Percentiles rank a stretch among this genome's conserved stretches.
phyloP scores from a whole-genome alignment of 2,113 vertebrate species.

The Mustela nigripes region DNA sequence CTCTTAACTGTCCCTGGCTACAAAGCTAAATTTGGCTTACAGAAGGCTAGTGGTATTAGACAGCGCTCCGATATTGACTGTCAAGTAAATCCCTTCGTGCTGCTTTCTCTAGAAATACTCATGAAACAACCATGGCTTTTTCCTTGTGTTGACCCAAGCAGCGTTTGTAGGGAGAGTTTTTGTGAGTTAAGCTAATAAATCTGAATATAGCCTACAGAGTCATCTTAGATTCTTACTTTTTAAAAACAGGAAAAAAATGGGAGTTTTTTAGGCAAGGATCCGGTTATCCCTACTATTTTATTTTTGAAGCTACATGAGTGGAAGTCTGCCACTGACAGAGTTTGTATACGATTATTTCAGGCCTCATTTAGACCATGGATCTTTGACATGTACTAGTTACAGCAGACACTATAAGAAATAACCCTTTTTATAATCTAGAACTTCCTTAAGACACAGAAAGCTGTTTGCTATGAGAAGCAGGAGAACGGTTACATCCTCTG shows the following conservation, averaged over 20 bases:
- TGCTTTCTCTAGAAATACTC: neutral
- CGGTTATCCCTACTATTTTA: neutral
- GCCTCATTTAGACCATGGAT: neutral
- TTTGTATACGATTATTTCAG: constrained; percentile 17
- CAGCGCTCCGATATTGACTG: neutral
- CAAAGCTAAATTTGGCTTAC: constrained; percentile 35
- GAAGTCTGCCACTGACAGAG: neutral
- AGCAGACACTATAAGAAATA: neutral
- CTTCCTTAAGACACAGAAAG: neutral
- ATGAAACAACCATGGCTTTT: neutral
- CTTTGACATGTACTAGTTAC: neutral
- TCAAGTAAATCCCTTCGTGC: neutral
- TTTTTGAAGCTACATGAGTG: neutral
- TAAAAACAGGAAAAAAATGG: neutral
- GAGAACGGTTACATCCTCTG: neutral
- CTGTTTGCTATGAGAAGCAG: neutral
- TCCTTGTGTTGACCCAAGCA: neutral
- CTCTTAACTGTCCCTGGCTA: neutral
- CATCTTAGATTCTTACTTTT: neutral
- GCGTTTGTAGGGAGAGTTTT: neutral
- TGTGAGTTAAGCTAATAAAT: neutral
- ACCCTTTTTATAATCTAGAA: neutral
- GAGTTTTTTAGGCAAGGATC: neutral
- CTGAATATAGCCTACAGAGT: neutral
- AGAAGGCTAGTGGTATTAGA: neutral